phyloP scores from a whole-genome alignment of 1,140 invertebrate genomes.

The Coptotermes formosanus region DNA sequence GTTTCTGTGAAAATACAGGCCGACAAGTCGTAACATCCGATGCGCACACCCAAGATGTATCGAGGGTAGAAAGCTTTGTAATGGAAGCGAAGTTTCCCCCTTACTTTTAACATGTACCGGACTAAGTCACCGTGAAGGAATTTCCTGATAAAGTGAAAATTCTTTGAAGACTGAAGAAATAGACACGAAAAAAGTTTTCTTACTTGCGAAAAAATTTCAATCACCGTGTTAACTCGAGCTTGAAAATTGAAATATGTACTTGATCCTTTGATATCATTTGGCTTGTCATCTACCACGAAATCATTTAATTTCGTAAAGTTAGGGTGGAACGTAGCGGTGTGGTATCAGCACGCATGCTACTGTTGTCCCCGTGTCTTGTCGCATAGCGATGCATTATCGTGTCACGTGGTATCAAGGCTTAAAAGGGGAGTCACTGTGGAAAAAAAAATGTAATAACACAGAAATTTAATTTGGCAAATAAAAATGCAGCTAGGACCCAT shows the following conservation, averaged over 20 bases:
- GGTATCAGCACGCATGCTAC: not conserved
- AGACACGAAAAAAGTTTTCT: slow-evolving; percentile 35
- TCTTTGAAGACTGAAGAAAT: slow-evolving; percentile 12
- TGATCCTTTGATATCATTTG: slow-evolving; percentile 45
- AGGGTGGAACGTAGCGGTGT: slow-evolving; percentile 20
- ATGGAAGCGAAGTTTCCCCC: not conserved
- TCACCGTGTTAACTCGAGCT: slow-evolving; percentile 44
- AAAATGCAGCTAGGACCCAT: slow-evolving; percentile 21
- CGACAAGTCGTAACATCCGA: not conserved
- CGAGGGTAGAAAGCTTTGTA: not conserved
- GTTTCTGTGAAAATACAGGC: not conserved
- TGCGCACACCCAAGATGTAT: not conserved
- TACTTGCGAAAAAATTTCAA: slow-evolving; percentile 40
- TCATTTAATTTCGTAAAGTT: slow-evolving; percentile 41
- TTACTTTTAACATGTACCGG: not conserved
- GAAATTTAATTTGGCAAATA: slow-evolving; percentile 45
- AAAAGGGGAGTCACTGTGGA: slow-evolving; percentile 26
- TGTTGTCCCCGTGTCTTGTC: not conserved
- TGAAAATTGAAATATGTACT: slow-evolving; percentile 45
- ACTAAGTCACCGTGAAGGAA: slow-evolving; percentile 17
- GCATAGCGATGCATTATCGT: not conserved
- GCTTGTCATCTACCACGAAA: slow-evolving; percentile 41
- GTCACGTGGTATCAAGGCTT: not conserved
- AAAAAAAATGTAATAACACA: slow-evolving; percentile 43
- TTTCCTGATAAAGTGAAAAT: slow-evolving; percentile 32